Evolutionary conservation across 1,140 invertebrate species (phyloP), one percentile per base, ranked within the genome.

Genomic region (Agrypnia vestita): DNA sequence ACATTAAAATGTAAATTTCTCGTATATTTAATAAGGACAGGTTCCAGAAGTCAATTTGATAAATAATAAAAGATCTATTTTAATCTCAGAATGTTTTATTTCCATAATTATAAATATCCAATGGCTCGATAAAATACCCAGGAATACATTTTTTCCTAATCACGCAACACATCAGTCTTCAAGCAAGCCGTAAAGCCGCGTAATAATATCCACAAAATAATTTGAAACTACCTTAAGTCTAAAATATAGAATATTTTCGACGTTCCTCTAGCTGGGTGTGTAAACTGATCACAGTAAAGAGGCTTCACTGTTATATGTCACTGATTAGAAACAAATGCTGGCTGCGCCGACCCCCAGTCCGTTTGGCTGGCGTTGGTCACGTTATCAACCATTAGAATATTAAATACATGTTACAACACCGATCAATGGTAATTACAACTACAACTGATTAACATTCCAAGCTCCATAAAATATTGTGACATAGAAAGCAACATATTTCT

Each of bases 391-490:
- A 82, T 82, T 82, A 69, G 81, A 82, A 80, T 82, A 82, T 82
- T 82, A 67, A 51, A 15, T 67, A 15, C 74, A 64, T 82, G 43
- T 59, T 79, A 80, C 82, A 76, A 83, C 82, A 80, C 82, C 67
- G 79, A 83, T 77, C 59, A 69, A 74, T 61, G 72, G 51, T 76
- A 78, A 83, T 83, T 83, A 78, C 82, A 78, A 80, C 79, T 83
- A 83, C 79, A 83, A 83, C 82, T 78, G 79, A 79, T 75, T 83
- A 83, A 83, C 82, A 83, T 83, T 83, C 82, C 82, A 83, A 83
- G 82, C 82, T 71, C 80, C 78, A 80, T 83, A 83, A 83, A 83
- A 83, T 83, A 83, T 83, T 72, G 76, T 80, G 82, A 83, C 82
- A 83, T 83, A 83, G 82, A 83, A 83, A 83, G 82, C 82, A 80